Percentiles rank a stretch among this genome's conserved stretches.
These are phyloP conservation scores for Ambastaia sidthimunki DNA, from an alignment of 2,797 vertebrate genomes.

Conservation along the genomic window DNA sequence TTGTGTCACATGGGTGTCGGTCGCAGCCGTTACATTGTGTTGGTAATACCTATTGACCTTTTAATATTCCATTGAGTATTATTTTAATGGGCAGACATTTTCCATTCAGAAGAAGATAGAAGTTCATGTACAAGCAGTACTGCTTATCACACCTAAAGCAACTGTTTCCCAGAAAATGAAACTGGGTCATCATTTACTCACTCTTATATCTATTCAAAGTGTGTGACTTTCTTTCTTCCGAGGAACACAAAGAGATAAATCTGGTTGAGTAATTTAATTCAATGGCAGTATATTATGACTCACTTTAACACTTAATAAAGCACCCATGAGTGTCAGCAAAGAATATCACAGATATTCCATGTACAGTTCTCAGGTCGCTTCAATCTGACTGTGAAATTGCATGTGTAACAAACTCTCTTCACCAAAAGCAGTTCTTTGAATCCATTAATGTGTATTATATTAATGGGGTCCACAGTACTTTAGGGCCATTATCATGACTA, in stretches of 20 bases:
- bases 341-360: not conserved
- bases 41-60: slow-evolving; percentile 76
- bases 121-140: not conserved
- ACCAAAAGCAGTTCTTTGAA: too few relatives aligned
- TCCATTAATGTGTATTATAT: not conserved
- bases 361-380: not conserved
- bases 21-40: slow-evolving; percentile 87
- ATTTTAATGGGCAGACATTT: too few relatives aligned
- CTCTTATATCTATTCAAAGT: not conserved
- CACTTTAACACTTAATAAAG: not conserved
- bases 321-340: not conserved
- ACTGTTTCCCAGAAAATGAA: not conserved
- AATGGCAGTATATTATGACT: not conserved
- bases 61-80: not conserved
- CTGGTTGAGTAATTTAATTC: not conserved
- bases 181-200: not conserved
- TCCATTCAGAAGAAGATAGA: not conserved
- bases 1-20: slow-evolving; percentile 91
- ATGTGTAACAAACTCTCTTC: too few relatives aligned
- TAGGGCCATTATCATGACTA: not conserved
- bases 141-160: not conserved
- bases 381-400: not conserved
- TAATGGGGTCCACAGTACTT: not conserved
- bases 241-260: not conserved
- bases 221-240: not conserved